Base-by-base conservation (phyloP, 2,797 vertebrate species). In the Sebastolobus altivelis region DNA sequence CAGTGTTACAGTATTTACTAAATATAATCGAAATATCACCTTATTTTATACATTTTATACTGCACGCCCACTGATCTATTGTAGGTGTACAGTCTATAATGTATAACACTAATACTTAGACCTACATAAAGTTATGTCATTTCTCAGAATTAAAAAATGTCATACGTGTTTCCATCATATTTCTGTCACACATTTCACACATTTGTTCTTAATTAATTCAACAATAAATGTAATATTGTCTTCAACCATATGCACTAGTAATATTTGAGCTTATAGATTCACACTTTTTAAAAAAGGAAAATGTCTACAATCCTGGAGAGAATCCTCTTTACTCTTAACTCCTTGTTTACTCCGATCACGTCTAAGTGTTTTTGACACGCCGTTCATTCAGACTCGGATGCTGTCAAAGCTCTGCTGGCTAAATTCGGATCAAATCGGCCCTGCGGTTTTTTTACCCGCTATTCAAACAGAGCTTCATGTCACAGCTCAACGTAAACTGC, bases 281-380 rank as follows among this genome's bases (percentile, higher is more conserved):
- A 2, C 1, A 20, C n/a, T 62, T n/a, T 58, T 69, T 20, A 35
- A 18, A 62, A 38, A 35, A 33, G 1, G 1, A 59, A 38, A 59
- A 55, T 3, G 0, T 37, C 14, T 35, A 18, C 0, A 6, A 37
- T 60, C 25, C 20, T 54, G 65, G 20, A 56, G 35, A 22, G 2
- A 54, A 37, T 11, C 6, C 35, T 62, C 18, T 43, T 79, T n/a
- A 14, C 0, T 69, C 22, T 46, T 29, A 46, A 40, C 54, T 31
- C 3, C 29, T 5, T 31, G 16, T 79, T 83, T 65, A 56, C 56
- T 66, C 1, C 1, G 7, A 3, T 82, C 70, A 55, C 0, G 25
- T 59, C 29, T 84, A 52, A 86, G 63, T 82, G 82, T 74, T 79
- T 85, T 37, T 89, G 80, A 84, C 66, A 18, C 10, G 4, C 20